Percentiles rank a stretch among this genome's conserved stretches.
phyloP scores from a whole-genome alignment of 2,888 invertebrate species.

The Gisinianus flammeolus region DNA sequence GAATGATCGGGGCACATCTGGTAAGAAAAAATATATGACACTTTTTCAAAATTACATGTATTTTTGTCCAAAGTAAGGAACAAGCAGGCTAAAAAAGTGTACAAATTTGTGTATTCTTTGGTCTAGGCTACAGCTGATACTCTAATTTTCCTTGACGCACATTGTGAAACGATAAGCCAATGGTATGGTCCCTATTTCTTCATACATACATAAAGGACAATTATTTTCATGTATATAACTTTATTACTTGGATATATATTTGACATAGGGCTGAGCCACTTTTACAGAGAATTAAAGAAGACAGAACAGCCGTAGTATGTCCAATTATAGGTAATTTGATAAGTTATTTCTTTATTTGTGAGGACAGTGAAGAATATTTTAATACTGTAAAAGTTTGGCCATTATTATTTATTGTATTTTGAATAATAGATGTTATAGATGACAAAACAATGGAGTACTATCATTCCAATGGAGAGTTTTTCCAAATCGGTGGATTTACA shows the following conservation, averaged over 20 bases:
- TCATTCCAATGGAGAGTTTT: constrained; percentile 64
- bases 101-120: no score
- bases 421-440: constrained; percentile 83
- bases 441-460: constrained; percentile 78
- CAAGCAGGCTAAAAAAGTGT: no score
- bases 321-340: no score
- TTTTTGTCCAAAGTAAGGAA: no score
- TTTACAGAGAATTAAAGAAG: constrained; percentile 81
- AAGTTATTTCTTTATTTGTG: no score
- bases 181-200: constrained; percentile 66
- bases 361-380: no score
- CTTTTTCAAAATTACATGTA: no score
- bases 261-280: constrained; percentile 77
- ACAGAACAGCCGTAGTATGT: constrained; percentile 79
- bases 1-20: constrained; percentile 78
- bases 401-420: no score
- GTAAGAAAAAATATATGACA: no score
- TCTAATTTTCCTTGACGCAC: constrained; percentile 87
- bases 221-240: background rate
- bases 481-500: constrained; percentile 80
- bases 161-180: constrained; percentile 80
- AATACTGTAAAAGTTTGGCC: no score
- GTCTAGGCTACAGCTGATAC: constrained; percentile 81
- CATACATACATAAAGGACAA: background rate
- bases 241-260: background rate